Evolutionary conservation across 2,113 vertebrate genomes (phyloP).

Genomic region (Takifugu bimaculatus): DNA sequence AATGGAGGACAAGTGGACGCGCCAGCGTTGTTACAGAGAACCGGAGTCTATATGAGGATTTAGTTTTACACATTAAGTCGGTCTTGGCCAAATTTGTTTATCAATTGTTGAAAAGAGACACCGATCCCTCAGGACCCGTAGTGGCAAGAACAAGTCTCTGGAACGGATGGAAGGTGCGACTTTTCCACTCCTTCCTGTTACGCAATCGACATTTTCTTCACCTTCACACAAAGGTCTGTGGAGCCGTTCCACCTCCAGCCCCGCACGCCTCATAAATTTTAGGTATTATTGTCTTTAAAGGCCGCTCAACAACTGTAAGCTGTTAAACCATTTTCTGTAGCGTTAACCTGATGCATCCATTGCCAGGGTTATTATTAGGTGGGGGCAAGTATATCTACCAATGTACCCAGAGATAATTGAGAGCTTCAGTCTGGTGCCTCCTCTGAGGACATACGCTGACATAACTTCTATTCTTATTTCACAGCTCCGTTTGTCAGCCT

Average conservation of each 20-base stretch:
- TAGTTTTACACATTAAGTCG: too few species aligned
- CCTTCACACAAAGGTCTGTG: neutral
- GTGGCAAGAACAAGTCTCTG: neutral
- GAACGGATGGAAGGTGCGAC: neutral
- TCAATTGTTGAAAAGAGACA: constrained; percentile 1
- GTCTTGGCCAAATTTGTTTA: too few species aligned
- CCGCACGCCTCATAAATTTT: neutral
- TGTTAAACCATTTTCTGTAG: constrained; percentile 39
- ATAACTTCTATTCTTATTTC: neutral
- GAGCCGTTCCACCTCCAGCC: constrained; percentile 8
- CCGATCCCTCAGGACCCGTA: neutral
- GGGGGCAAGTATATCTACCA: constrained; percentile 17
- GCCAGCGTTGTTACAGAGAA: too few species aligned
- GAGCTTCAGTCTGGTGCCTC: constrained; percentile 2
- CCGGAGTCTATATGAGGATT: too few species aligned
- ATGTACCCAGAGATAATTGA: constrained; percentile 7
- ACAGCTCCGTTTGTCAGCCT: too few species aligned
- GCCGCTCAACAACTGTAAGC: constrained; percentile 33
- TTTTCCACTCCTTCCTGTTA: neutral
- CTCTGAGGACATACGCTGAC: neutral
- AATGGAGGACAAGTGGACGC: too few species aligned
- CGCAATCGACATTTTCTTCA: neutral
- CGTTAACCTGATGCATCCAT: constrained; percentile 27
- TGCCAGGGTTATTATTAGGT: constrained; percentile 30
- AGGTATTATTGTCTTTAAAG: constrained; percentile 10